These are phyloP conservation scores for Pseudolycoriella hygida DNA, from an alignment of 2,888 invertebrate genomes.

Conservation along the genomic window DNA sequence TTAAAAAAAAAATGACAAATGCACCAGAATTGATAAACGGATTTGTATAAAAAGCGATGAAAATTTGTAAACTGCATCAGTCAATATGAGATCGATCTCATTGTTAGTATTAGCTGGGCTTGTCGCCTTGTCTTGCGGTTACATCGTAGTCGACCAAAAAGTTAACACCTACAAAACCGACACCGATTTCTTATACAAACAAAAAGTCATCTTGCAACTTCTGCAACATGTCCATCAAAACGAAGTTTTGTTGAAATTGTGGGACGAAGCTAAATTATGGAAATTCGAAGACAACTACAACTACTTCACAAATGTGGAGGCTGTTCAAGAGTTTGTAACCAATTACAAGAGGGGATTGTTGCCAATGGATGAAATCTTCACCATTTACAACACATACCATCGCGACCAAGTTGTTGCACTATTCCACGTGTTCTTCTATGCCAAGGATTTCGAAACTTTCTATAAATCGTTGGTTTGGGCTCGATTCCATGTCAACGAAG, in stretches of 20 bases:
- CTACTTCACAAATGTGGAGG: constrained; percentile 27
- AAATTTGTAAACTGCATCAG: not conserved
- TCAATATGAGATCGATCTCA: not conserved
- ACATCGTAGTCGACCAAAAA: not conserved
- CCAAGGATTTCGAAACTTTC: constrained; percentile 59
- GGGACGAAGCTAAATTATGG: constrained; percentile 1
- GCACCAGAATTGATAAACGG: too few species aligned
- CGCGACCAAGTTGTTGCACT: constrained; percentile 39
- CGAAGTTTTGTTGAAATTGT: not conserved
- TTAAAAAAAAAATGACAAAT: too few species aligned
- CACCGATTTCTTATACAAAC: not conserved
- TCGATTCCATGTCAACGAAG: constrained; percentile 42
- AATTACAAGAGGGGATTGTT: constrained; percentile 34
- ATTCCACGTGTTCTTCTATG: constrained; percentile 45
- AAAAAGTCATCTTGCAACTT: not conserved
- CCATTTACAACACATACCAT: constrained; percentile 17
- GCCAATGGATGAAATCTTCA: constrained; percentile 20
- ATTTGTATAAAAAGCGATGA: not conserved
- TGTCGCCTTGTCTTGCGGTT: not conserved
- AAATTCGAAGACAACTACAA: constrained; percentile 7
- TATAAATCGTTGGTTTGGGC: constrained; percentile 51
- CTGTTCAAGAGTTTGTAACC: constrained; percentile 35
- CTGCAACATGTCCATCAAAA: not conserved
- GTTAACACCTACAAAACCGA: not conserved
- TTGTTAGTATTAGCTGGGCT: not conserved